A percentile compares a stretch with the other conserved stretches of the same genome.
phyloP scores from a whole-genome alignment of 1,140 invertebrate species.

The Drosophila paulistorum region DNA sequence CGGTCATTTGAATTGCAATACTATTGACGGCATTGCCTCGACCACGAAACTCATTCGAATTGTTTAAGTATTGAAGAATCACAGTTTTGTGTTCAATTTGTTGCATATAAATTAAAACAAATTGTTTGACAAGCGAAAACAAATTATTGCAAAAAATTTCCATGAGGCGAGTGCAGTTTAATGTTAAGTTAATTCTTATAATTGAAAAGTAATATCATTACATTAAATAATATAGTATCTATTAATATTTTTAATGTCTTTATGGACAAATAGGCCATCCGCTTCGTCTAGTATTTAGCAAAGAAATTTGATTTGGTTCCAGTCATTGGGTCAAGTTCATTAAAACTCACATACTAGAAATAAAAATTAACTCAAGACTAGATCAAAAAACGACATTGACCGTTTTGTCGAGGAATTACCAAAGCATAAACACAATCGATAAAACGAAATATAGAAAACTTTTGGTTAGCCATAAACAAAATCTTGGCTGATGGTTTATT shows the following conservation, averaged over 20 bases:
- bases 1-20: constrained; percentile 25
- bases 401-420: constrained; percentile 59
- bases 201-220: not conserved
- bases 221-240: not conserved
- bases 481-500: constrained; percentile 54
- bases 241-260: constrained; percentile 32
- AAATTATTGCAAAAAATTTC: not conserved
- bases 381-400: constrained; percentile 82
- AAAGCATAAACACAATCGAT: constrained; percentile 44
- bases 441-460: constrained; percentile 64
- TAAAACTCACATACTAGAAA: constrained; percentile 50
- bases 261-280: not conserved
- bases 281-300: not conserved
- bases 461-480: constrained; percentile 52
- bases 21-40: not conserved
- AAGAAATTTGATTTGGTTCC: not conserved
- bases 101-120: not conserved
- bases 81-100: not conserved
- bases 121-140: not conserved
- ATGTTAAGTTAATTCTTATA: not conserved
- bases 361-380: constrained; percentile 63
- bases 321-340: constrained; percentile 75
- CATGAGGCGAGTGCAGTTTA: not conserved
- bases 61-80: not conserved
- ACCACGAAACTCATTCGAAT: not conserved